Base-by-base conservation (phyloP, 2,113 vertebrate species). In the Gobio gobio region DNA sequence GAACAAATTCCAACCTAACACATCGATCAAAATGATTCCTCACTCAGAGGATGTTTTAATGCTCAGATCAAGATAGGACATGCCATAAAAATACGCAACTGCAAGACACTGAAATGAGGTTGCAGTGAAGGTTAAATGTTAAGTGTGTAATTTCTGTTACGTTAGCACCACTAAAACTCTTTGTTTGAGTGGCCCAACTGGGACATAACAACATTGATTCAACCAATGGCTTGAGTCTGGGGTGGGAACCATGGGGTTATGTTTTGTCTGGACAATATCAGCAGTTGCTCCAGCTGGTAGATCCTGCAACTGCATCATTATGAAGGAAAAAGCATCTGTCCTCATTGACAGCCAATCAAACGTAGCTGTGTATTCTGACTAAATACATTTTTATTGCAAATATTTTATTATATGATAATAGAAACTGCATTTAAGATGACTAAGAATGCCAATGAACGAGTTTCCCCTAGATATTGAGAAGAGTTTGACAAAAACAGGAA, bases 21-120 rank as follows among this genome's bases (percentile, higher is more conserved):
- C 36, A 74, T 77, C 49, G 86, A 87, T 87, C 86, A 87, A 87
- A 87, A 61, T 66, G 4, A 8, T 70, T 80, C 49, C 43, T 66
- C 59, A 29, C 29, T 33, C n/a, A 47, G 49, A 78, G 73, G 49
- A 29, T 24, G 22, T 45, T 43, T 82, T 82, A 14, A 40, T 47
- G 36, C 49, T 82, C 18, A 14, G 40, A 29, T 33, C 24, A 56
- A 45, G 2, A 51, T 43, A 58, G 24, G 36, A 70, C 61, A 14
- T 85, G 58, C 83, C 45, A 43, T 84, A 18, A 43, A 26, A 74
- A 74, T 64, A 77, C 29, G 2, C 51, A 29, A 45, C 9, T 7
- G 10, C 24, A 26, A 56, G 74, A 22, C 74, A 66, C n/a, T 33
- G 26, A 84, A 18, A 61, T 43, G 10, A 36, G 40, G 29, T 82